Evolutionary conservation across 2,113 vertebrate genomes (phyloP), one percentile per base, ranked within the genome.

Genomic region (Dicentrarchus labrax): DNA sequence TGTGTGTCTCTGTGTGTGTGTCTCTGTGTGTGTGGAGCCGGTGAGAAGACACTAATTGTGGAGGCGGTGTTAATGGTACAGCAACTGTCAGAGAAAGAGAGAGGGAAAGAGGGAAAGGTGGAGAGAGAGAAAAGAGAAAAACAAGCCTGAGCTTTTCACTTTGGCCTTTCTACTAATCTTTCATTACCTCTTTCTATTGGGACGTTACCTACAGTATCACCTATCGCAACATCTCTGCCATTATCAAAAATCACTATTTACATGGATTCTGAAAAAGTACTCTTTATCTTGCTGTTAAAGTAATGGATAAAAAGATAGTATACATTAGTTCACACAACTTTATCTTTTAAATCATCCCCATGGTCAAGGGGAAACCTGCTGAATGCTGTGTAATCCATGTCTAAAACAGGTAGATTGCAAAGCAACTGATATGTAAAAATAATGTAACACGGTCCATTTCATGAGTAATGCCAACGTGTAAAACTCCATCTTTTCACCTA

Each of bases 41-140:
- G 47, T 86, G 86, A 86, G 88, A 86, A 92, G 93, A 93, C 85
- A 90, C 93, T 94, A 92, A 94, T 93, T 93, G 91, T 91, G 88
- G 87, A 91, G 91, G 86, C 86, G 80, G 86, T 91, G 87, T 91
- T 93, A 90, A 93, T 90, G 72, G 90, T 91, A 84, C 90, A 80
- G 86, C 90, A 91, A 92, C 88, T 90, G 84, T 90, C 86, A 90
- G 86, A 84, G 86, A 91, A 62, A 78, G 54, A 73, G 72, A 82
- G 62, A 76, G 72, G 80, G 62, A 76, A 54, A 66, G 62, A 60
- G 76, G 51, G 39, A 71, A 53, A 71, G 50, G 74, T 30, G 12
- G 61, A 65, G 68, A 53, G 24, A 53, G 67, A 73, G 70, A 68
- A 15, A 54, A 48, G 36, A 74, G 78, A 51, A 77, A 85, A 85